Evolutionary conservation across 2,888 invertebrate species (phyloP), one percentile per base, ranked within the genome.

Genomic region (Theretra japonica): DNA sequence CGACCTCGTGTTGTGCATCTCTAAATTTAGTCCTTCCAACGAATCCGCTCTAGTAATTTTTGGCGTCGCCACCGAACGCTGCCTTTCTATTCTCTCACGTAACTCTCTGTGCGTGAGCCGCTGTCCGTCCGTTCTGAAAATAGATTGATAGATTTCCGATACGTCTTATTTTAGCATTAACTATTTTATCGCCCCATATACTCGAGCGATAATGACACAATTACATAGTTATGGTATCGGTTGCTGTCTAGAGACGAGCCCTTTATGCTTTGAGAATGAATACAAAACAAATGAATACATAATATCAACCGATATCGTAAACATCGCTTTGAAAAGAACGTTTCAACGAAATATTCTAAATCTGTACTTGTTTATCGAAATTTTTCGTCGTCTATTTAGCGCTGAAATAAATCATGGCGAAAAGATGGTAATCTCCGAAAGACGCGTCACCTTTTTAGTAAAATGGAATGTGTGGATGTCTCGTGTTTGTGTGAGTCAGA

Each of bases 41-140:
- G 96, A 95, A 78, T 95, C 95, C 0, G 94, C 92, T 82, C 94
- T 92, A 48, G 93, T 88, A 48, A 95, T 90, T 79, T 94, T 95
- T 2, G 95, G 95, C 33, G 93, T 93, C 72, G 95, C 95, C 7
- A 96, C 95, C 0, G 96, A 96, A 15, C 96, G 94, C 82, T 96
- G 96, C 68, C 96, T 92, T 86, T 96, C 96, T 77, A 96, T 96
- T 73, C 96, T 93, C 85, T 96, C 96, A 3, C 96, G 93, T 70
- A 96, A 83, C 81, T 93, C 95, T 79, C 85, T 88, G 75, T 94
- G 94, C 6, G 94, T 87, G 28, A 92, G 78, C 77, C 95, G 80
- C 85, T 89, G 93, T 56, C 89, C 89, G 74, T 94, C 94, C 71
- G 87, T 79, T 77, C 94, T 94, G 79, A 50, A 71, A 73, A 71